Conservation (phyloP, 2,113 vertebrate genomes). For the Propithecus coquereli region DNA sequence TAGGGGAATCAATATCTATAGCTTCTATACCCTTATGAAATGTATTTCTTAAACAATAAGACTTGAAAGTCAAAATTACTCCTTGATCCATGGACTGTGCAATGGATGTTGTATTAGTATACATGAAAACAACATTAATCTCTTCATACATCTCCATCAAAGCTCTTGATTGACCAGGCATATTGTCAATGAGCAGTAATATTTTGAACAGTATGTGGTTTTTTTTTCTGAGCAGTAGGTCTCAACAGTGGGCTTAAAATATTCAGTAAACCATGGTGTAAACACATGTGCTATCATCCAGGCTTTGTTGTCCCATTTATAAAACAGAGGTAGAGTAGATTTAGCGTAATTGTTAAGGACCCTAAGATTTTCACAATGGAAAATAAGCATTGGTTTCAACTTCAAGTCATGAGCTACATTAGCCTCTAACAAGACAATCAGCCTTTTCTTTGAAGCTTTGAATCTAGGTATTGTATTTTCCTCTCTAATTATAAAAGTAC, state of each 20-base stretch:
- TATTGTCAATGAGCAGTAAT: neutral
- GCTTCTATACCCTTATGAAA: neutral
- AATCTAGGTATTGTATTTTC: neutral
- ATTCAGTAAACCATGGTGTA: neutral
- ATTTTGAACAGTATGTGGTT: neutral
- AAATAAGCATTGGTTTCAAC: neutral
- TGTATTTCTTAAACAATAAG: neutral
- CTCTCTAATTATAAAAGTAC: neutral
- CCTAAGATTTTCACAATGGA: neutral
- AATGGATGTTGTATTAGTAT: neutral
- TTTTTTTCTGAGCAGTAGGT: neutral
- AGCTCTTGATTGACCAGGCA: neutral
- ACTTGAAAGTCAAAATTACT: neutral
- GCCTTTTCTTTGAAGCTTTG: neutral
- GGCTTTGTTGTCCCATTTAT: neutral
- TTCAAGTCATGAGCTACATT: neutral
- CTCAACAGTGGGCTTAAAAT: neutral
- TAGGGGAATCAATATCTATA: neutral
- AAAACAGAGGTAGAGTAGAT: neutral
- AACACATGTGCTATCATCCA: neutral
- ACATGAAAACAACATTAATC: neutral
- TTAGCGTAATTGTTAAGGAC: neutral
- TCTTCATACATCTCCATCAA: neutral
- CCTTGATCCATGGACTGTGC: neutral
- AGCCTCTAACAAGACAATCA: neutral